Evolutionary conservation across 2,113 vertebrate genomes (phyloP).

Genomic region (Pantherophis guttatus): DNA sequence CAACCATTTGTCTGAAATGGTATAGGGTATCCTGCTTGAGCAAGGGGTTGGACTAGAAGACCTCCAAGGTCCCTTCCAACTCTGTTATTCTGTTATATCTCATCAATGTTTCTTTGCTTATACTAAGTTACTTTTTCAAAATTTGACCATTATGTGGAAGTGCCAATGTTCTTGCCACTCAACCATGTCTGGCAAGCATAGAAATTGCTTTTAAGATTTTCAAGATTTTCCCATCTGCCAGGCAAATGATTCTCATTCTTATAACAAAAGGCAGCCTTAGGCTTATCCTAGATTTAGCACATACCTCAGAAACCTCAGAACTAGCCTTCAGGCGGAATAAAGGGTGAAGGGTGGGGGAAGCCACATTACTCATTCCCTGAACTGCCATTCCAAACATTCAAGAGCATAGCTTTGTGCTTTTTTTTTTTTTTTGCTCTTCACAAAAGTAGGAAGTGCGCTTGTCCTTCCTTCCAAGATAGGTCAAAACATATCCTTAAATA

Average conservation of each 20-base stretch:
- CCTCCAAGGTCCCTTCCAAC: background rate
- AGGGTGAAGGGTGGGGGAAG: background rate
- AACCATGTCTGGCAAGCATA: background rate
- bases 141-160: background rate
- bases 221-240: background rate
- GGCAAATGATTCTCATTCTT: background rate
- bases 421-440: fast-evolving
- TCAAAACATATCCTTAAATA: fast-evolving
- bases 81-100: background rate
- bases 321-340: background rate
- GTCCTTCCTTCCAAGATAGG: fast-evolving
- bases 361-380: background rate
- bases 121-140: background rate
- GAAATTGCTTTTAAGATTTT: background rate
- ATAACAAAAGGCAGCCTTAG: background rate
- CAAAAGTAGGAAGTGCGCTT: background rate
- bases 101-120: background rate
- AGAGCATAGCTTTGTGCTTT: background rate
- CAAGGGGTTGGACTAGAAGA: background rate
- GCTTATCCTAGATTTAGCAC: background rate
- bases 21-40: background rate
- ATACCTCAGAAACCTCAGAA: background rate
- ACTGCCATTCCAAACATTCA: background rate
- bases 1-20: background rate
- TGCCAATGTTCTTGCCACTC: background rate